phyloP scores from a whole-genome alignment of 1,140 invertebrate genomes.

The Diabrotica undecimpunctata region DNA sequence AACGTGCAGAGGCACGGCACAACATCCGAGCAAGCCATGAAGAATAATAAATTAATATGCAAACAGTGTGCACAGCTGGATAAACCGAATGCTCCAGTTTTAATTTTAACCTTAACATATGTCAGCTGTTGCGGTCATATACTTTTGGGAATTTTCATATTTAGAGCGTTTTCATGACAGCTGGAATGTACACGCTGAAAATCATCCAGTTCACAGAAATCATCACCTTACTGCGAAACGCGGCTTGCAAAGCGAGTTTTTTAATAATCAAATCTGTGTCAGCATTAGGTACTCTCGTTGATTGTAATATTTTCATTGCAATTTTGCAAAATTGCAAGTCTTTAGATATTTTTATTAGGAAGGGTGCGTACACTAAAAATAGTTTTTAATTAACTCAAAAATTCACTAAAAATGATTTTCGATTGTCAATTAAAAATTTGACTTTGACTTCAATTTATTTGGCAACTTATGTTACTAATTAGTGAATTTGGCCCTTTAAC shows the following conservation, averaged over 20 bases:
- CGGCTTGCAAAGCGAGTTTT: not conserved
- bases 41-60: slow-evolving; percentile 17
- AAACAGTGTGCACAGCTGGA: slow-evolving; percentile 14
- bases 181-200: slow-evolving; percentile 3
- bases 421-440: too few relatives aligned
- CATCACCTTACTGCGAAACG: slow-evolving; percentile 2
- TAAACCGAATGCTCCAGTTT: slow-evolving; percentile 16
- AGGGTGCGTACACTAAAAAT: too few relatives aligned
- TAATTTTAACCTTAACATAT: slow-evolving; percentile 19
- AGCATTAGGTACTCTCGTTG: too few relatives aligned
- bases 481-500: too few relatives aligned
- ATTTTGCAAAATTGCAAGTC: too few relatives aligned
- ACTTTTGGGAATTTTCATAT: slow-evolving; percentile 17
- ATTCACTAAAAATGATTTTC: too few relatives aligned
- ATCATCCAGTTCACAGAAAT: not conserved
- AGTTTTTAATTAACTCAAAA: too few relatives aligned
- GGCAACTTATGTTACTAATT: too few relatives aligned
- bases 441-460: too few relatives aligned
- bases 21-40: slow-evolving; percentile 1
- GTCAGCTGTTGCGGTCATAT: slow-evolving; percentile 19
- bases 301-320: too few relatives aligned
- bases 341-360: too few relatives aligned
- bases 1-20: not conserved
- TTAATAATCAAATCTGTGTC: not conserved
- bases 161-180: slow-evolving; percentile 13